A percentile compares a stretch with the other conserved stretches of the same genome.
Evolutionary conservation across 2,113 vertebrate species (phyloP).

Genomic region (Aegypius monachus): DNA sequence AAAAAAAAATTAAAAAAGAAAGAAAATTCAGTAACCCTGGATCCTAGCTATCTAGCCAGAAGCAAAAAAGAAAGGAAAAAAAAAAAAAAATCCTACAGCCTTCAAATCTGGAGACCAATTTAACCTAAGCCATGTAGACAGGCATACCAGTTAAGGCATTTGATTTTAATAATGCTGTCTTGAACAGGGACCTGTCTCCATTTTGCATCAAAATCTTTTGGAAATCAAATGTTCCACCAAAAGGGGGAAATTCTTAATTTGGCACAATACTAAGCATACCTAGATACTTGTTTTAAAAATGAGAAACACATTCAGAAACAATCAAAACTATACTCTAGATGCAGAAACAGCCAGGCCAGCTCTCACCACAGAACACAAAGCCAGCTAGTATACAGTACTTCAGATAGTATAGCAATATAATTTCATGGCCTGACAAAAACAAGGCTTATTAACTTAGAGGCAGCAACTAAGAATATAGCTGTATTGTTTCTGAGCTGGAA

Average conservation of each 20-base stretch:
- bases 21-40: rapidly evolving
- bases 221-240: neutral
- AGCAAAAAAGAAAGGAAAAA: neutral
- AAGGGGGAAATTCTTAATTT: neutral
- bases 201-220: neutral
- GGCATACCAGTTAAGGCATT: neutral
- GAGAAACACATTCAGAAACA: neutral
- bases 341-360: neutral
- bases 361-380: neutral
- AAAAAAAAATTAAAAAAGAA: too few relatives aligned
- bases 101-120: neutral
- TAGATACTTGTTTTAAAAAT: neutral
- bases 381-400: neutral
- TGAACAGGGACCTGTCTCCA: neutral
- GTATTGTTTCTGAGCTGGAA: neutral
- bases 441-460: neutral
- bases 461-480: neutral
- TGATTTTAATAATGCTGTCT: neutral
- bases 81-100: neutral
- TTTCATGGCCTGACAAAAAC: neutral
- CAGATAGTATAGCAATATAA: neutral
- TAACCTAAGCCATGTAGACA: neutral
- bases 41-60: neutral
- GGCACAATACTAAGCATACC: neutral
- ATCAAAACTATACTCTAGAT: neutral